Conservation (phyloP, 2,888 invertebrate genomes). For the Nesidiocoris tenuis region DNA sequence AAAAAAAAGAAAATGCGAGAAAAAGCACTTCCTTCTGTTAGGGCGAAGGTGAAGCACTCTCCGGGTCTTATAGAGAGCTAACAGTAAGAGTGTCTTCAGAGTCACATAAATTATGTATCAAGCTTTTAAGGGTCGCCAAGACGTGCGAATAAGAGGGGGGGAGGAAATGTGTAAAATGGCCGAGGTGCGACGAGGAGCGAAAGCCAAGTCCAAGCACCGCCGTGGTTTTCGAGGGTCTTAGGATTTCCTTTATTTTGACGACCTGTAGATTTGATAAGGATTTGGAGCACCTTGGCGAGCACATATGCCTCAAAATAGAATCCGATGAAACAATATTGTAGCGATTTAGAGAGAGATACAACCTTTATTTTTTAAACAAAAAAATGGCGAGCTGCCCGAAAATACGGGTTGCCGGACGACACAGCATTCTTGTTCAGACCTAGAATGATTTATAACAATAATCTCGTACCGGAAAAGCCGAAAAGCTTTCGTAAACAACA, state of each 20-base stretch:
- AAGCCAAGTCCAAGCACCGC: neutral
- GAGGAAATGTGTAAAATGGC: slow-evolving; percentile 1
- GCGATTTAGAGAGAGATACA: too few species aligned
- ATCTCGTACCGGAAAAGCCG: too few species aligned
- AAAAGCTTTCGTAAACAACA: too few species aligned
- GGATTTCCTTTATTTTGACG: slow-evolving; percentile 2
- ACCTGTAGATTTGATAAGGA: neutral
- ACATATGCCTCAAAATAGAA: too few species aligned
- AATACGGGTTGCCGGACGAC: too few species aligned
- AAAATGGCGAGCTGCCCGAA: too few species aligned
- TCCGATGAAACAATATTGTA: too few species aligned
- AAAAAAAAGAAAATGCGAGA: slow-evolving; percentile 25
- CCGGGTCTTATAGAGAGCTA: slow-evolving; percentile 44
- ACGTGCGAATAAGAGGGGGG: slow-evolving; percentile 11
- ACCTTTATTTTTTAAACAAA: too few species aligned
- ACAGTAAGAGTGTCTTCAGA: slow-evolving; percentile 48
- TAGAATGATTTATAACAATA: too few species aligned
- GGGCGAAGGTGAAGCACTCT: neutral
- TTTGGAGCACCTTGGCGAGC: too few species aligned
- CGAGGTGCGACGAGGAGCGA: neutral
- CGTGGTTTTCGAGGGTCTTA: neutral
- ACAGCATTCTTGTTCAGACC: too few species aligned
- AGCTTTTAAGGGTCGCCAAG: slow-evolving; percentile 45
- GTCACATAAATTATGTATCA: slow-evolving; percentile 48
- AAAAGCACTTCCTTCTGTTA: slow-evolving; percentile 19